phyloP scores from a whole-genome alignment of 2,888 invertebrate species.

The Mesochorus sp. region DNA sequence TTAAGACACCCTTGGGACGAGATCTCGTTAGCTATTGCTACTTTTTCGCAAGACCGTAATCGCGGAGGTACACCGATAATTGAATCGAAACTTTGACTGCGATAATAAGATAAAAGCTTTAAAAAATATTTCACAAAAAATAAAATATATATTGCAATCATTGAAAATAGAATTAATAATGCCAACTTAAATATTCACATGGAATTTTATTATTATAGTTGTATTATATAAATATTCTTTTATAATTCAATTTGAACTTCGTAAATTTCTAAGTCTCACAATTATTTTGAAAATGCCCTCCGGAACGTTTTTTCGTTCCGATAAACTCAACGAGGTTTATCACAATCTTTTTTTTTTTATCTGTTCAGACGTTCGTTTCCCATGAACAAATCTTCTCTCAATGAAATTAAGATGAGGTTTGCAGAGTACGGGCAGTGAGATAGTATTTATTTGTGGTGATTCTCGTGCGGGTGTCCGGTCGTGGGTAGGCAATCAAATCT shows the following conservation, averaged over 20 bases:
- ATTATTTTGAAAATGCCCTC: background rate
- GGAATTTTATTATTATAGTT: no score
- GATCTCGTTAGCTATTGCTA: background rate
- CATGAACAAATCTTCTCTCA: slow-evolving; percentile 65
- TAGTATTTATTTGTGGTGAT: slow-evolving; percentile 69
- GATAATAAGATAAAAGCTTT: background rate
- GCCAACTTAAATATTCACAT: no score
- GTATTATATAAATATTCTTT: no score
- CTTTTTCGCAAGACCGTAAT: background rate
- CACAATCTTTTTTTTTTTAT: slow-evolving; percentile 50
- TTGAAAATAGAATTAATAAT: no score
- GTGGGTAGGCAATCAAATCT: slow-evolving; percentile 78
- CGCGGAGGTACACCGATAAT: background rate
- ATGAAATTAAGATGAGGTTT: slow-evolving; percentile 68
- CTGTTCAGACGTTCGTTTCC: slow-evolving; percentile 43
- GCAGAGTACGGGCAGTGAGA: slow-evolving; percentile 29
- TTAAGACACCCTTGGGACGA: slow-evolving; percentile 4
- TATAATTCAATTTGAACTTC: no score
- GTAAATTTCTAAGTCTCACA: background rate
- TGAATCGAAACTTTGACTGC: background rate
- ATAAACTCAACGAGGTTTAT: no score
- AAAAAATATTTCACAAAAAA: no score
- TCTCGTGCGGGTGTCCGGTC: slow-evolving; percentile 54
- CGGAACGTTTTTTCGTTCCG: background rate
- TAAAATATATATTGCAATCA: no score